Percentiles rank a stretch among this genome's conserved stretches.
These are phyloP conservation scores for Andrena chrysosceles DNA, from an alignment of 2,888 invertebrate genomes.

Conservation along the genomic window DNA sequence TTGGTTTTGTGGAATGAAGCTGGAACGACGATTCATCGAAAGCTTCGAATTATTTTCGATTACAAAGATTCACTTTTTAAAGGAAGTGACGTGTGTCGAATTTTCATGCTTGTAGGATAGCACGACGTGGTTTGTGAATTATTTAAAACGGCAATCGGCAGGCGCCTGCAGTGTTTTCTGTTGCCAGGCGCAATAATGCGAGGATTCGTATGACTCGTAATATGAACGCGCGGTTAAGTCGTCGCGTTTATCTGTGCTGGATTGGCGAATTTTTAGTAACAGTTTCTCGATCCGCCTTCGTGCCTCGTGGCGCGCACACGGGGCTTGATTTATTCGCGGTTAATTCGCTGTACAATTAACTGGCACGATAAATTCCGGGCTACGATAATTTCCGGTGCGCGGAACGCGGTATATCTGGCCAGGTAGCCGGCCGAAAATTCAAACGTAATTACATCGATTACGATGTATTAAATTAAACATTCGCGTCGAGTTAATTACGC, in stretches of 20 bases:
- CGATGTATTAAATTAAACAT: neutral
- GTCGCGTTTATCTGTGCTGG: conserved; percentile 37
- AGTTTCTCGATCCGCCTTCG: neutral
- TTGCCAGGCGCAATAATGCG: conserved; percentile 25
- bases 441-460: neutral
- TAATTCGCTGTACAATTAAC: conserved; percentile 8
- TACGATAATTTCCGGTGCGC: neutral
- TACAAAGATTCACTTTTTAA: too few relatives aligned
- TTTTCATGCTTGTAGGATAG: too few relatives aligned
- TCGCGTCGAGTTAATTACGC: neutral
- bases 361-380: neutral
- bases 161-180: conserved; percentile 8
- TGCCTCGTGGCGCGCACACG: neutral
- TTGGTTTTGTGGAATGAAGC: too few relatives aligned
- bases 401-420: too few relatives aligned
- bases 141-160: conserved; percentile 24
- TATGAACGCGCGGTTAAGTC: neutral
- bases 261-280: conserved; percentile 44
- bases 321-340: neutral
- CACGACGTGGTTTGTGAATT: neutral
- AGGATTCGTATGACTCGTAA: conserved; percentile 21
- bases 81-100: too few relatives aligned
- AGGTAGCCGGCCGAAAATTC: neutral
- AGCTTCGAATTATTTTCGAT: neutral
- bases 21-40: neutral